Conservation (phyloP, 92 coral and sea anemone species). For the Paragorgia papillata region DNA sequence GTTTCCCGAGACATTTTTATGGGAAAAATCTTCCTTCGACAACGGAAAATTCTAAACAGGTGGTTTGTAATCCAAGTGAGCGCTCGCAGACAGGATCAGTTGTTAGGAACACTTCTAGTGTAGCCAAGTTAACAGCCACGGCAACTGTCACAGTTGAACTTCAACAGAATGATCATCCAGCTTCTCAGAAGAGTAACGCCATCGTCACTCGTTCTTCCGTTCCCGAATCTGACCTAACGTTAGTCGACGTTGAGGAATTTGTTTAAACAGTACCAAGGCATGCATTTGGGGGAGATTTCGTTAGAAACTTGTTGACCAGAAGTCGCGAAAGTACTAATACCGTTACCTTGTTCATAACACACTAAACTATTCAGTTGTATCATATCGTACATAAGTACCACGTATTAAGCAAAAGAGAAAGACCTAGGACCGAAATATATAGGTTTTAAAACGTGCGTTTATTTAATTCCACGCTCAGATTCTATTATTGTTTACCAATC, state of each 20-base stretch:
- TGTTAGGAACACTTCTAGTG: constrained; percentile 1
- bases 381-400: no score
- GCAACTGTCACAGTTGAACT: constrained; percentile 43
- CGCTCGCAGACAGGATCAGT: not conserved
- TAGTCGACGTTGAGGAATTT: constrained; percentile 36
- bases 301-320: no score
- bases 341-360: no score
- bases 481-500: no score
- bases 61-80: not conserved
- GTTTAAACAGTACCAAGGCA: constrained; percentile 13
- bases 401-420: no score
- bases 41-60: not conserved
- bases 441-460: no score
- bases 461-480: no score
- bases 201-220: constrained; percentile 11
- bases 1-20: not conserved
- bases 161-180: not conserved
- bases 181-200: not conserved
- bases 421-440: no score
- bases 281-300: not conserved
- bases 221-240: constrained; percentile 13
- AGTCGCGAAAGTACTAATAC: no score
- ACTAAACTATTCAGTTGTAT: no score
- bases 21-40: constrained; percentile 16
- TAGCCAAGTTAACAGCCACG: constrained; percentile 28